Evolutionary conservation across 2,797 vertebrate genomes (phyloP), one percentile per base, ranked within the genome.

Genomic region (Crypturellus tataupa): DNA sequence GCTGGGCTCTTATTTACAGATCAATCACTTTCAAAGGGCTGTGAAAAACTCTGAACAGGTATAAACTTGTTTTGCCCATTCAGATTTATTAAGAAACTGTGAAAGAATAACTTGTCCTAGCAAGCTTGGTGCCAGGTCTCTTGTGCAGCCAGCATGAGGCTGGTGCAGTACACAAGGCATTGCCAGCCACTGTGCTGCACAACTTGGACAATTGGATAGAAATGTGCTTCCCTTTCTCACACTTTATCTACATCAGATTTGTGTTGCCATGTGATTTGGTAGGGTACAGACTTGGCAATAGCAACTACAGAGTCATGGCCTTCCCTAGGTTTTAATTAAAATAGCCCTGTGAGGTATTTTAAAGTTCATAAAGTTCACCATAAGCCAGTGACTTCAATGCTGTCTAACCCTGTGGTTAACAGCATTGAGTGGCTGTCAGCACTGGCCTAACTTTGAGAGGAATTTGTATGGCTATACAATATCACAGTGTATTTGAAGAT

Each of bases 81-180:
- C 20, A 47, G 0, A 0, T 67, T 64, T 31, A 19, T 60, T 83
- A 80, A 70, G 53, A 58, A 17, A 7, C 46, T 58, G 39, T 93
- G 68, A 83, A 93, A 93, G n/a, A n/a, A 39, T 85, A 93, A 80
- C 62, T 56, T 86, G 65, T 44, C 62, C 77, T 91, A 85, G 88
- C 46, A 63, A 63, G 29, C 35, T 93, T 37, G n/a, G 62, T 35
- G 77, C 5, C 56, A 73, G 39, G 37, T 59, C 33, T 80, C 23
- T 20, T 62, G 35, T 11, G 11, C 27, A 71, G 75, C n/a, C 17
- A 25, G 14, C 6, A 3, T 0, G 2, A 79, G 20, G 11, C 40
- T 5, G 1, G 18, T 12, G 19, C 33, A 27, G 51, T 10, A 60
- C 3, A 2, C 2, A 5, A 63, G 76, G 10, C 4, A 18, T 21